Evolutionary conservation across 2,888 invertebrate genomes (phyloP).

Genomic region (Tetragnatha montana): DNA sequence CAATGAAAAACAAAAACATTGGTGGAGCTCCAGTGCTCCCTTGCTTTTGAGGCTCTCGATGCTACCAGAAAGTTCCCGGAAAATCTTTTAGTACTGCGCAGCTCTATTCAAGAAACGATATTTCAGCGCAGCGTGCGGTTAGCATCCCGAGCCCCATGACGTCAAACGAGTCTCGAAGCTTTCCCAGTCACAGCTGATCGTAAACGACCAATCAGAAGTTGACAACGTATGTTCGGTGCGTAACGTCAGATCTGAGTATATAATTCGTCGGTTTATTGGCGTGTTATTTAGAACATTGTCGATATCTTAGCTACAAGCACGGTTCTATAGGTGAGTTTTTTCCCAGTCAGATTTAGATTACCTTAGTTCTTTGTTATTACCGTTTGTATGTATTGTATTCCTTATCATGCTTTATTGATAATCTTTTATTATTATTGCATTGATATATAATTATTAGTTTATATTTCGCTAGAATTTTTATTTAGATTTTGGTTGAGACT

Average conservation of each 20-base stretch:
- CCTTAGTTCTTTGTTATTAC: background rate
- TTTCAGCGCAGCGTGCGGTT: slow-evolving; percentile 29
- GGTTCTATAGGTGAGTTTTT: background rate
- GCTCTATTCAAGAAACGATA: background rate
- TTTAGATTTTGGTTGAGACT: too few relatives aligned
- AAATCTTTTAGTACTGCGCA: background rate
- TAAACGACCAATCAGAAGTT: slow-evolving; percentile 42
- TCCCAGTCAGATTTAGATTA: background rate
- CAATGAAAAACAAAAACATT: background rate
- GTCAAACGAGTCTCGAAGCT: slow-evolving; percentile 33
- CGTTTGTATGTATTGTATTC: too few relatives aligned
- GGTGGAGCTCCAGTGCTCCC: background rate
- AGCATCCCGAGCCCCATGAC: slow-evolving; percentile 61
- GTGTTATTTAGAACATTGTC: slow-evolving; percentile 39
- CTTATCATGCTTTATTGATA: too few relatives aligned
- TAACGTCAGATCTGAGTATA: slow-evolving; percentile 61
- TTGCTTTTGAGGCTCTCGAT: slow-evolving; percentile 35
- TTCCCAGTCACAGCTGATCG: slow-evolving; percentile 47
- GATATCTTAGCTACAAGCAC: background rate
- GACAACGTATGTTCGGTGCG: slow-evolving; percentile 37
- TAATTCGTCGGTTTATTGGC: slow-evolving; percentile 31
- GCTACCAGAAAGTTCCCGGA: background rate
- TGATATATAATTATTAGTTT: too few relatives aligned
- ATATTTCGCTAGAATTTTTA: too few relatives aligned
- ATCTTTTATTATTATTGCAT: too few relatives aligned